Conservation (phyloP, 2,888 invertebrate species). For the Emmelina monodactyla region DNA sequence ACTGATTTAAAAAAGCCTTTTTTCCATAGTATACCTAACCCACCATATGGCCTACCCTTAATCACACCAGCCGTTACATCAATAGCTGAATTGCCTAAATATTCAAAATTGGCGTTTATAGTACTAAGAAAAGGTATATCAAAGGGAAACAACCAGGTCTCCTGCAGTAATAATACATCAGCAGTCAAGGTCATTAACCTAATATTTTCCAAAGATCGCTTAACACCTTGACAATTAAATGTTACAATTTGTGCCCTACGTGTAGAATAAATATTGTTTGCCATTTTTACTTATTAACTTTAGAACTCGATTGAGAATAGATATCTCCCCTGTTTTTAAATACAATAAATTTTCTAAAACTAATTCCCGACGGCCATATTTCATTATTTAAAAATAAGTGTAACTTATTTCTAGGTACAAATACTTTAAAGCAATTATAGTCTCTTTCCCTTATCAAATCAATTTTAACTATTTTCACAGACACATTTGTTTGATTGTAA, state of each 20-base stretch:
- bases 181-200: not conserved
- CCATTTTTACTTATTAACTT: not conserved
- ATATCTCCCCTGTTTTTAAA: slow-evolving; percentile 3
- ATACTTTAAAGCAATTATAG: slow-evolving; percentile 12
- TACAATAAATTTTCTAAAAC: slow-evolving; percentile 9
- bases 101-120: slow-evolving; percentile 7
- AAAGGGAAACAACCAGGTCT: slow-evolving; percentile 8
- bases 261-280: too few species aligned
- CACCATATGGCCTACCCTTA: slow-evolving; percentile 10
- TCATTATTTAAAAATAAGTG: slow-evolving; percentile 10
- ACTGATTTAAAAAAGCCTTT: slow-evolving; percentile 6
- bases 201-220: slow-evolving; percentile 13
- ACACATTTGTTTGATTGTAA: slow-evolving; percentile 9
- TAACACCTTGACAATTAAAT: slow-evolving; percentile 19
- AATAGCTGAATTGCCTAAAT: slow-evolving; percentile 8
- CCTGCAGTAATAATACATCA: slow-evolving; percentile 2
- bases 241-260: slow-evolving; percentile 8
- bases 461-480: slow-evolving; percentile 8
- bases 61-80: slow-evolving; percentile 5
- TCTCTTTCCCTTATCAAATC: slow-evolving; percentile 5
- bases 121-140: slow-evolving; percentile 7
- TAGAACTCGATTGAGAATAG: too few species aligned
- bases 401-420: slow-evolving; percentile 10
- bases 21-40: slow-evolving; percentile 12
- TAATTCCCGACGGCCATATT: slow-evolving; percentile 13